Evolutionary conservation across 2,113 vertebrate species (phyloP).

Genomic region (Triplophysa dalaica): DNA sequence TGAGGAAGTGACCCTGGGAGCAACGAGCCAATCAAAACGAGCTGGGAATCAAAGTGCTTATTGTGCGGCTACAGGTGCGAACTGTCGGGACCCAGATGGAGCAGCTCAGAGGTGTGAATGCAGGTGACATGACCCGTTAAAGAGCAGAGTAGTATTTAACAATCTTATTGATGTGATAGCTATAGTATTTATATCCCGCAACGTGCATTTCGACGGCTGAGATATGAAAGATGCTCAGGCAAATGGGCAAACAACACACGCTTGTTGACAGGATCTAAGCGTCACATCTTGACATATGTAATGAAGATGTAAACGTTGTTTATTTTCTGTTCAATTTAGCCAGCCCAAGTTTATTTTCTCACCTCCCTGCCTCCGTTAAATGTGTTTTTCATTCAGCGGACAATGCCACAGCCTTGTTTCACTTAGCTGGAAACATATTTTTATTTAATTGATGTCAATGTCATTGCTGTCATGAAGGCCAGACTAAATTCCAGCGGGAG

Average conservation of each 20-base stretch:
- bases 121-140: background rate
- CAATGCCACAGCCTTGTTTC: slow-evolving; percentile 21
- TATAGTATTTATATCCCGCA: background rate
- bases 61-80: slow-evolving; percentile 9
- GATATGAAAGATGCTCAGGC: background rate
- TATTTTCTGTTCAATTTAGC: background rate
- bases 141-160: slow-evolving; percentile 12
- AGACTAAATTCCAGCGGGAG: slow-evolving; percentile 31
- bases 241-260: background rate
- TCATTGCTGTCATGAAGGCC: slow-evolving; percentile 31
- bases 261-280: background rate
- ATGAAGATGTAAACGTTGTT: background rate
- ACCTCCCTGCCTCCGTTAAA: slow-evolving; percentile 22
- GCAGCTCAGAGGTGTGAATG: slow-evolving; percentile 5
- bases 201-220: background rate
- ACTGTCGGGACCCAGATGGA: slow-evolving; percentile 9
- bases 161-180: background rate
- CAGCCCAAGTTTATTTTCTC: slow-evolving; percentile 8
- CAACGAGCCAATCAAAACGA: slow-evolving; percentile 20
- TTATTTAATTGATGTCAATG: slow-evolving; percentile 37
- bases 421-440: slow-evolving; percentile 26
- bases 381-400: slow-evolving; percentile 37
- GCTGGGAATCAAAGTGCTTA: slow-evolving; percentile 19
- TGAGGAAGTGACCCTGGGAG: slow-evolving; percentile 17
- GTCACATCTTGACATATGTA: background rate